These are phyloP conservation scores for Aramus guarauna DNA, from an alignment of 2,113 vertebrate species.

Conservation along the genomic window DNA sequence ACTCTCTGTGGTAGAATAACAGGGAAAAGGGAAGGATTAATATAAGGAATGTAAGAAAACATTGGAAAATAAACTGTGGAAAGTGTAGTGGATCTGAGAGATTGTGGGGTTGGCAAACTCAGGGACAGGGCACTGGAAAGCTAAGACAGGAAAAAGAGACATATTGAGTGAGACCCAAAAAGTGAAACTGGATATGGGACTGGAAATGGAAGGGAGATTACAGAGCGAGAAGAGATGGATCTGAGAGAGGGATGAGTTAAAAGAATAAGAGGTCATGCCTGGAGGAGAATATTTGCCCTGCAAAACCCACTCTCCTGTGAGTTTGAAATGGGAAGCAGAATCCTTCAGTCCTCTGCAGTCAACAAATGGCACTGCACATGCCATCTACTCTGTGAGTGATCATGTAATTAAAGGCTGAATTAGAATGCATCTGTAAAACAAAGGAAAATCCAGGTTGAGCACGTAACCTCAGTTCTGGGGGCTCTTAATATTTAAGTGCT, in stretches of 20 bases:
- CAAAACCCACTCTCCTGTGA: background rate
- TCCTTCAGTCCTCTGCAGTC: background rate
- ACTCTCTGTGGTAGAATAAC: background rate
- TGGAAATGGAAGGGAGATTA: background rate
- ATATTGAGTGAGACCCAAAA: background rate
- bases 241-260: background rate
- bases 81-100: background rate
- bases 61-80: background rate
- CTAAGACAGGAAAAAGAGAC: background rate
- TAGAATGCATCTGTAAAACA: constrained; percentile 49
- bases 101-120: background rate
- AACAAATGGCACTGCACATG: background rate
- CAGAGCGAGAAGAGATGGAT: background rate
- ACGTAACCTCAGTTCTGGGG: constrained; percentile 23
- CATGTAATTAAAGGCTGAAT: constrained; percentile 46
- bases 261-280: background rate
- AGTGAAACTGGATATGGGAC: background rate
- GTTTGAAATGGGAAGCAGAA: background rate
- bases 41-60: background rate
- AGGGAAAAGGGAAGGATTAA: background rate
- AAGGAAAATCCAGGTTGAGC: constrained; percentile 40
- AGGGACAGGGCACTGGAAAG: background rate
- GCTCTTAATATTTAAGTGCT: constrained; percentile 35
- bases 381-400: constrained; percentile 26
- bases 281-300: background rate